phyloP scores from a whole-genome alignment of 2,888 invertebrate genomes.

The Xestia c-nigrum region DNA sequence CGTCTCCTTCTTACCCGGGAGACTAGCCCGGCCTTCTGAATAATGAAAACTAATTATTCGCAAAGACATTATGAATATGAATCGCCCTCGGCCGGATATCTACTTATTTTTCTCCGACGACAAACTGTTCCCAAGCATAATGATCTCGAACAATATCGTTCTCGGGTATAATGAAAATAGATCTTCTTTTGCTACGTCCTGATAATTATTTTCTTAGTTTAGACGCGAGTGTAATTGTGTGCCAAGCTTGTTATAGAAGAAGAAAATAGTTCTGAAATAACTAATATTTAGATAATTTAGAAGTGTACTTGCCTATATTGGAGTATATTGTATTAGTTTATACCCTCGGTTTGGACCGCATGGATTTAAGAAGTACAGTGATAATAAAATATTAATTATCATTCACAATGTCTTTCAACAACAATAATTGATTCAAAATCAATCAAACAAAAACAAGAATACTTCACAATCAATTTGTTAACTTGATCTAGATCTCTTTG shows the following conservation, averaged over 20 bases:
- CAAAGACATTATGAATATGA: constrained; percentile 79
- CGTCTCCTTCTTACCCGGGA: constrained; percentile 23
- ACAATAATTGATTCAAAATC: background rate
- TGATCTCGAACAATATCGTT: constrained; percentile 72
- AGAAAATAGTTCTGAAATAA: constrained; percentile 16
- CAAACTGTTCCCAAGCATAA: constrained; percentile 67
- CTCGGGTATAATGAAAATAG: constrained; percentile 73
- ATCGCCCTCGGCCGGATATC: constrained; percentile 70
- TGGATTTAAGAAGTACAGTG: background rate
- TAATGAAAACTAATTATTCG: constrained; percentile 82
- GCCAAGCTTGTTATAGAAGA: constrained; percentile 29
- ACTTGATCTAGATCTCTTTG: background rate
- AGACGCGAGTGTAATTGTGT: constrained; percentile 41
- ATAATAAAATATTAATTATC: too few relatives aligned
- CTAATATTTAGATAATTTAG: background rate
- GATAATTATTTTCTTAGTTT: constrained; percentile 60
- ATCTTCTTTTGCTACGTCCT: constrained; percentile 63
- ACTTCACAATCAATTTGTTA: background rate
- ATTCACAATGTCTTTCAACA: background rate
- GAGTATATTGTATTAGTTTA: background rate
- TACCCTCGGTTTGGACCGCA: background rate
- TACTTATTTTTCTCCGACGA: constrained; percentile 74
- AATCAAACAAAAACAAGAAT: background rate
- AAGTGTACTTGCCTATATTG: background rate
- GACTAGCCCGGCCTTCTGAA: constrained; percentile 62